A percentile compares a stretch with the other conserved stretches of the same genome.
phyloP scores from a whole-genome alignment of 2,888 invertebrate species.

The Ariolimax columbianus region DNA sequence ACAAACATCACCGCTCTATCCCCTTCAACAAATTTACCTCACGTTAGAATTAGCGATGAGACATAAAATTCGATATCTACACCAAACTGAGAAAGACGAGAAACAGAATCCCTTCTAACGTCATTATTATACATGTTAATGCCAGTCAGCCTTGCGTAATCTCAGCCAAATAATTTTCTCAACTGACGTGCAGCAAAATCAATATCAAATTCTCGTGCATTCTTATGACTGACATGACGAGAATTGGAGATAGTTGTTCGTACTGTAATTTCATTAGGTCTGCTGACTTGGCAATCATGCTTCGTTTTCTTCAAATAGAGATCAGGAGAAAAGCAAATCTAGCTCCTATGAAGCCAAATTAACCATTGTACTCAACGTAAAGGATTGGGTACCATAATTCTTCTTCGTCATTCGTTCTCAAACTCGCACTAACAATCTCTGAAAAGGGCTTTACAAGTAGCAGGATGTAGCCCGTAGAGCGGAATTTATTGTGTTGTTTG shows the following conservation, averaged over 20 bases:
- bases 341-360: too few relatives aligned
- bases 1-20: too few relatives aligned
- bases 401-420: too few relatives aligned
- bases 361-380: too few relatives aligned
- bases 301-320: not conserved
- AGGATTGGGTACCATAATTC: too few relatives aligned
- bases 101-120: not conserved
- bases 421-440: too few relatives aligned
- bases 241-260: not conserved
- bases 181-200: not conserved
- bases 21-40: too few relatives aligned
- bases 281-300: not conserved
- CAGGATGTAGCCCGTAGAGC: too few relatives aligned
- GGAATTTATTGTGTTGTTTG: too few relatives aligned
- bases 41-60: too few relatives aligned
- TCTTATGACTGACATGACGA: not conserved
- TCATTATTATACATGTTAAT: not conserved
- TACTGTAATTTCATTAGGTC: not conserved
- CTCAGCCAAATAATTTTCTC: slow-evolving; percentile 7
- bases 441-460: too few relatives aligned
- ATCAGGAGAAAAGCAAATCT: not conserved
- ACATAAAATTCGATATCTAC: not conserved
- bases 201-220: not conserved
- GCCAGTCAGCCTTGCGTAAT: not conserved
- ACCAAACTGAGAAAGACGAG: not conserved